Conservation (phyloP, 2,888 invertebrate genomes). For the Caenorhabditis virilis region DNA sequence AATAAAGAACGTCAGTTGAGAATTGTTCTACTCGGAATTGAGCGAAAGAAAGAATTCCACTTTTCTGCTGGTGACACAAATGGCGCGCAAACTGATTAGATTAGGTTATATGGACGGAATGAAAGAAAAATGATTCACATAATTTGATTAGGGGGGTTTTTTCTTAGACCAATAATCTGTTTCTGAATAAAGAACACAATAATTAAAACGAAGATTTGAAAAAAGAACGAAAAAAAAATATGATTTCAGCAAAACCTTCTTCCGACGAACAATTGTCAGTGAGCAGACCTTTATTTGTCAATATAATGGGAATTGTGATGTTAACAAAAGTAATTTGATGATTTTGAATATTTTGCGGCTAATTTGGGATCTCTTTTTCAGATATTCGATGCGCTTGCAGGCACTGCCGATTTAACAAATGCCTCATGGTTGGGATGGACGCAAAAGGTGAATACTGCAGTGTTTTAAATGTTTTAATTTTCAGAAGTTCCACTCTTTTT, state of each 20-base stretch:
- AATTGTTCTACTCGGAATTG: too few species aligned
- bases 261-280: slow-evolving; percentile 67
- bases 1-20: too few species aligned
- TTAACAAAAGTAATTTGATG: slow-evolving; percentile 63
- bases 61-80: too few species aligned
- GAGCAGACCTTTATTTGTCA: slow-evolving; percentile 68
- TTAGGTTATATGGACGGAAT: too few species aligned
- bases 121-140: too few species aligned
- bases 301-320: slow-evolving; percentile 67
- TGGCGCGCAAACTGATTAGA: too few species aligned
- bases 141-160: not conserved
- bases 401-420: slow-evolving; percentile 67
- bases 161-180: not conserved
- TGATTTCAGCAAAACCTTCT: slow-evolving; percentile 66
- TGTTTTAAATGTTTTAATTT: slow-evolving; percentile 1
- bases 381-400: slow-evolving; percentile 66
- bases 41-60: too few species aligned
- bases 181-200: not conserved
- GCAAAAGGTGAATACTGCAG: slow-evolving; percentile 58
- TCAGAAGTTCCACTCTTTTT: not conserved
- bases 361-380: slow-evolving; percentile 19
- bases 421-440: slow-evolving; percentile 67
- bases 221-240: not conserved
- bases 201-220: not conserved
- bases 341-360: not conserved